Base-by-base conservation (phyloP, 2,113 vertebrate genomes). In the Meles meles region DNA sequence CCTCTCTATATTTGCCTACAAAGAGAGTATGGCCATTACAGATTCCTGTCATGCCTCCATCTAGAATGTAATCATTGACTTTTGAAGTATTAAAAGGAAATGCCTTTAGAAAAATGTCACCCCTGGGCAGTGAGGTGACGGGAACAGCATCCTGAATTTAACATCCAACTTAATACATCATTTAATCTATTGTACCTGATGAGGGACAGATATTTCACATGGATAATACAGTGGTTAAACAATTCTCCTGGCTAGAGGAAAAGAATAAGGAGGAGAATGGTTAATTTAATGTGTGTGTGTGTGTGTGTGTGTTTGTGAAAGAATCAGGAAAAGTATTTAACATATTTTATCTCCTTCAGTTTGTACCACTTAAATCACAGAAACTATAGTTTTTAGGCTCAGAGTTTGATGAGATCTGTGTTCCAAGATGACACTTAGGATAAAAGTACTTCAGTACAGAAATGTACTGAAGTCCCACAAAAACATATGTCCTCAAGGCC, bases 21-120 rank as follows among this genome's bases (percentile, higher is more conserved):
- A 96, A 96, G 83, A 71, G 14, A 79, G 20, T 29, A 15, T 90
- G 71, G 6, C 27, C 10, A 79, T 94, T 97, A 80, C 84, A 85
- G 63, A 97, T 92, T 97, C 59, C 69, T 96, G 72, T 93, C 90
- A 57, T 82, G 63, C 65, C 49, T 95, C 79, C 57, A 93, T 95
- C 63, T 96, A 93, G 85, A 97, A 93, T 97, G n/a, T 93, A 97
- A 95, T 97, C 67, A 94, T 84, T 96, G 61, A 89, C 47, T 93
- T 98, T 97, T 97, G 81, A 97, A 97, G 59, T 95, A 96, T 97
- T 89, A 63, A 96, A 97, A 97, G 88, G 94, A 89, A 97, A 94
- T 94, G 37, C 15, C 84, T 96, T 93, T 94, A 82, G 88, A 97
- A 85, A 97, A 92, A 42, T 93, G 49, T 92, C 72, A 84, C 65